Percentiles rank a stretch among this genome's conserved stretches.
Conservation (phyloP, 2,888 invertebrate species). For the Stenodera caucasica region DNA sequence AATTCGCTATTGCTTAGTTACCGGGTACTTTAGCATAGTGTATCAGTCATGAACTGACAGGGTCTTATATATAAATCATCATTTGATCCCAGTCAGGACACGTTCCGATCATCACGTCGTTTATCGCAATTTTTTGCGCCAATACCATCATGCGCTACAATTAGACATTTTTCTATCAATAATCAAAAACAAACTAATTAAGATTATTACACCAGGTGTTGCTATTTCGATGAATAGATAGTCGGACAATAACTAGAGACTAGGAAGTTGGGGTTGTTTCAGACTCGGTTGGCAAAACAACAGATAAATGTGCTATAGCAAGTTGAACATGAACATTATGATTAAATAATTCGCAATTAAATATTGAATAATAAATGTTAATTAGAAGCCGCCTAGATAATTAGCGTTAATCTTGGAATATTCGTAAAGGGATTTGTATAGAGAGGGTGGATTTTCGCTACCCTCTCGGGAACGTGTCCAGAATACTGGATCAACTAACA, state of each 20-base stretch:
- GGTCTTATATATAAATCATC: constrained; percentile 53
- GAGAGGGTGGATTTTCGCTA: constrained; percentile 11
- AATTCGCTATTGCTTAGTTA: constrained; percentile 46
- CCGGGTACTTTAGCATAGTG: constrained; percentile 52
- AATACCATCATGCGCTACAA: no score
- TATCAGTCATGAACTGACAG: constrained; percentile 52
- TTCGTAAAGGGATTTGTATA: neutral
- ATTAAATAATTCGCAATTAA: no score
- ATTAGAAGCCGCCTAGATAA: constrained; percentile 2
- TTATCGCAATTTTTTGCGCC: constrained; percentile 45
- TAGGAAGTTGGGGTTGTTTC: constrained; percentile 33
- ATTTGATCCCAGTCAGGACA: constrained; percentile 48
- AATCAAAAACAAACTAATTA: neutral
- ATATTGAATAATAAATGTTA: no score
- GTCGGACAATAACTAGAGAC: constrained; percentile 3
- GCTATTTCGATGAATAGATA: neutral
- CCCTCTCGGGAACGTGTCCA: constrained; percentile 35
- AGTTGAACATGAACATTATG: constrained; percentile 28
- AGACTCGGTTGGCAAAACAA: constrained; percentile 37
- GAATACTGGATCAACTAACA: constrained; percentile 45
- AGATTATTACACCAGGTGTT: neutral
- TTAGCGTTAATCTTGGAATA: constrained; percentile 3
- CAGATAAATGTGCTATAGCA: constrained; percentile 36
- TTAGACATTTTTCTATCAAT: neutral
- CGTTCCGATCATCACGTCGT: constrained; percentile 47